Percentiles rank a stretch among this genome's conserved stretches.
These are phyloP conservation scores for Pangasius mekongensis DNA, from an alignment of 2,797 vertebrate species.

Conservation along the genomic window DNA sequence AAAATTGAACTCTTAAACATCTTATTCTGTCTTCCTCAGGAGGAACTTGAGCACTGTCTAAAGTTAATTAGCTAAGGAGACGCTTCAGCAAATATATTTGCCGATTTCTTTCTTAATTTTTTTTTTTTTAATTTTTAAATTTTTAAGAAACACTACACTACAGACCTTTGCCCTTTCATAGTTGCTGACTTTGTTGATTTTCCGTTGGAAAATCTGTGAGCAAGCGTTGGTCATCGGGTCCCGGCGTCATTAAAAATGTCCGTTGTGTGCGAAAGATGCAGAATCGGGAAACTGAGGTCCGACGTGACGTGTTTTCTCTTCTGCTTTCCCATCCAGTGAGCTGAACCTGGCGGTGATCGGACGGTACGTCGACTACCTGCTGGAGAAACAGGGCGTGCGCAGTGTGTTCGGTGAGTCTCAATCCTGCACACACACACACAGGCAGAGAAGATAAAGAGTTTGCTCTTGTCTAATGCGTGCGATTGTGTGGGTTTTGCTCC, in stretches of 20 bases:
- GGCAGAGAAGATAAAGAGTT: neutral
- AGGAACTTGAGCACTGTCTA: neutral
- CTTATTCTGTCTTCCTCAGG: neutral
- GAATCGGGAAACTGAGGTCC: neutral
- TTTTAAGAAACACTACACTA: too few relatives aligned
- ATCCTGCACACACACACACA: neutral
- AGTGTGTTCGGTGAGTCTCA: slow-evolving; percentile 88
- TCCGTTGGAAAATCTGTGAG: neutral
- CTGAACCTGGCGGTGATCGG: slow-evolving; percentile 81
- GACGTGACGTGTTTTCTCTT: neutral
- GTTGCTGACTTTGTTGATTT: neutral
- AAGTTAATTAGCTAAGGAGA: neutral
- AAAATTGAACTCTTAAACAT: neutral
- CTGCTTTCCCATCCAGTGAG: slow-evolving; percentile 72
- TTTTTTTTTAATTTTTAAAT: neutral
- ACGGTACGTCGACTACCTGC: slow-evolving; percentile 88
- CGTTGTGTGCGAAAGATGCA: neutral
- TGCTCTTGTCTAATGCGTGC: neutral
- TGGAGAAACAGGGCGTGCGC: slow-evolving; percentile 81
- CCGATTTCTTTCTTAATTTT: neutral
- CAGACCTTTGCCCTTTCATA: neutral
- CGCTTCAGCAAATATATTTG: neutral
- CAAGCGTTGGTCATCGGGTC: neutral
- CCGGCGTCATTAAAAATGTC: neutral
- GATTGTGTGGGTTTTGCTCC: neutral